These are phyloP conservation scores for Chaetodon auriga DNA, from an alignment of 2,113 vertebrate species.

Conservation along the genomic window DNA sequence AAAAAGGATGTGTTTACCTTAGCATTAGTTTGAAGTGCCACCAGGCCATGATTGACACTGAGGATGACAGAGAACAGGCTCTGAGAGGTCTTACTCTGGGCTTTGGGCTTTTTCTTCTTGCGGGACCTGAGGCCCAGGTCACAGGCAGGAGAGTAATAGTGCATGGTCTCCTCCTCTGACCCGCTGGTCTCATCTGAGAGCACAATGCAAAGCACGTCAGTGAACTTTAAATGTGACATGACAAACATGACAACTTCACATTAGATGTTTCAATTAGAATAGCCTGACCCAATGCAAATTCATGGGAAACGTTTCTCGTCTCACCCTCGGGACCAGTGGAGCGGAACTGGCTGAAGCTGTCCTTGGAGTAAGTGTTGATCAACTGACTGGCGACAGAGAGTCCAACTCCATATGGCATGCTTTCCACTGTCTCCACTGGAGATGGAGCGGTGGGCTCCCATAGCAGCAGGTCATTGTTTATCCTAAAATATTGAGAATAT, in stretches of 20 bases:
- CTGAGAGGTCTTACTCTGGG: slow-evolving; percentile 91
- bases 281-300: background rate
- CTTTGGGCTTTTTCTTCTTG: slow-evolving; percentile 91
- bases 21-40: slow-evolving; percentile 90
- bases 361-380: slow-evolving; percentile 95
- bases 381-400: slow-evolving; percentile 98
- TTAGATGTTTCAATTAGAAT: background rate
- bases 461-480: slow-evolving; percentile 95
- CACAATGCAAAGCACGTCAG: slow-evolving; percentile 14
- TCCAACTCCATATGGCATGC: slow-evolving; percentile 93
- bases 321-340: slow-evolving; percentile 93
- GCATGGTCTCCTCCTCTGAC: slow-evolving; percentile 94
- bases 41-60: slow-evolving; percentile 91
- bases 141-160: slow-evolving; percentile 87
- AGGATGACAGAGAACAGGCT: slow-evolving; percentile 93
- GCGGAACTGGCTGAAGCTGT: slow-evolving; percentile 93
- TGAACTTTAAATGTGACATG: background rate
- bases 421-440: slow-evolving; percentile 97
- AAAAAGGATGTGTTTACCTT: slow-evolving; percentile 83
- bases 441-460: slow-evolving; percentile 99
- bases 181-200: slow-evolving; percentile 94
- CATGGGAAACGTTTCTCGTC: background rate
- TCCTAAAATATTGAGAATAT: slow-evolving; percentile 85
- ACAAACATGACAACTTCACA: background rate
- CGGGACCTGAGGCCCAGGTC: slow-evolving; percentile 90